These are phyloP conservation scores for Meganola albula DNA, from an alignment of 2,888 invertebrate species.

Conservation along the genomic window DNA sequence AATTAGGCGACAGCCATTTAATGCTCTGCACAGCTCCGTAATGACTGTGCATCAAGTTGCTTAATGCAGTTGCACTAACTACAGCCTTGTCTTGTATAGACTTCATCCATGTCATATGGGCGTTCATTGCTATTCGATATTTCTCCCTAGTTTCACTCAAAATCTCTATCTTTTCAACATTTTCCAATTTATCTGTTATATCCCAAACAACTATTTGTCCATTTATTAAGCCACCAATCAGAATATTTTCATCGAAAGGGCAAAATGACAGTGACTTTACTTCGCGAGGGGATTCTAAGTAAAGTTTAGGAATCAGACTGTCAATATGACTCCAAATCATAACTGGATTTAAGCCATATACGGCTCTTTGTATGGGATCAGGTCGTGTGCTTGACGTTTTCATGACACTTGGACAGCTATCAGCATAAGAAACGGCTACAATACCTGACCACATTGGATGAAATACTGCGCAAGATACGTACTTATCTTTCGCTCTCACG, in stretches of 20 bases:
- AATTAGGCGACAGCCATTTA: slow-evolving; percentile 82
- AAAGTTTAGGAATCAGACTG: slow-evolving; percentile 82
- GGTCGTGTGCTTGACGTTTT: slow-evolving; percentile 52
- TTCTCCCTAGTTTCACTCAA: slow-evolving; percentile 80
- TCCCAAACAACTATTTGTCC: slow-evolving; percentile 86
- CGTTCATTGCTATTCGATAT: slow-evolving; percentile 78
- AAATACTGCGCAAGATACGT: slow-evolving; percentile 81
- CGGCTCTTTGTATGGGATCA: slow-evolving; percentile 74
- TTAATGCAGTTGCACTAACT: slow-evolving; percentile 79
- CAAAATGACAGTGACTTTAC: slow-evolving; percentile 82
- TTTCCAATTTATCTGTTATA: slow-evolving; percentile 78
- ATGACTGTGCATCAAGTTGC: slow-evolving; percentile 80
- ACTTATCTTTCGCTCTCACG: slow-evolving; percentile 81
- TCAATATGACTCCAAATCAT: slow-evolving; percentile 87
- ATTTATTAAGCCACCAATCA: slow-evolving; percentile 84
- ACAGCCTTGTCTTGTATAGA: slow-evolving; percentile 75
- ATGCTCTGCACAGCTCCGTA: slow-evolving; percentile 80
- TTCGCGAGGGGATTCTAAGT: slow-evolving; percentile 82
- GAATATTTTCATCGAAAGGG: slow-evolving; percentile 81
- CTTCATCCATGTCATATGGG: slow-evolving; percentile 84
- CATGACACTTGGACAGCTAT: slow-evolving; percentile 70
- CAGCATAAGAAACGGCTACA: slow-evolving; percentile 81
- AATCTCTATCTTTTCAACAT: slow-evolving; percentile 79
- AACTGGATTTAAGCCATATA: slow-evolving; percentile 81
- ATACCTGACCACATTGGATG: slow-evolving; percentile 85